Base-by-base conservation (phyloP, 1,140 invertebrate genomes). In the Chironomus striatipennis region DNA sequence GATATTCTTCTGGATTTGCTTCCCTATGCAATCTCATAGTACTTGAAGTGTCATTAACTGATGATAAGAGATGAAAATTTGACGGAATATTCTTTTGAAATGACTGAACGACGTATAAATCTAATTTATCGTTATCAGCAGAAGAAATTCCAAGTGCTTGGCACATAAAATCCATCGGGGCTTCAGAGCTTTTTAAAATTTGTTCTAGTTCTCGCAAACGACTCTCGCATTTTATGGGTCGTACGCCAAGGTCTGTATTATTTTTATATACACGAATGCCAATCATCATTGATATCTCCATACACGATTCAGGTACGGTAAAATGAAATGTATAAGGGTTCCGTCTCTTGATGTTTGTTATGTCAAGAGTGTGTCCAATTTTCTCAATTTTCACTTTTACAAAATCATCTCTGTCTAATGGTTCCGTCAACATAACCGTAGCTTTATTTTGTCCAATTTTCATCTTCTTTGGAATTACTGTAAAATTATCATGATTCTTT, bases 211-310 rank as follows among this genome's bases (percentile, higher is more conserved):
- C 93, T 34, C 91, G 84, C 24, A 94, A 83, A 74, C 90, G 86
- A 78, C 92, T 93, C 82, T 94, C 92, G 81, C 92, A 94, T 80
- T 95, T 94, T 73, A 95, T 89, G 78, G 92, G 90, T 12, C 91
- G 84, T 15, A 89, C 87, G 0, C 93, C 93, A 6, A 94, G 84
- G 0, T 90, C 86, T 77, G 88, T 87, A 1, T 90, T 91, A 78
- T 94, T 94, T 78, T 90, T 91, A 77, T 88, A 88, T 43, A 95
- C 89, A 57, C 89, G 86, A 3, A 94, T 88, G 77, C 90, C 91
- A 1, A 94, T 88, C 75, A 95, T 85, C 80, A 92, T 91, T 0
- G 92, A 94, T 0, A 92, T 89, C 80, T 93, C 91, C 73, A 93
- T 85, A 78, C 91, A 91, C 74, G 86, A 87, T 74, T 92, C 91